Conservation (phyloP, 2,113 vertebrate species). For the Petrocephalus zakoni region DNA sequence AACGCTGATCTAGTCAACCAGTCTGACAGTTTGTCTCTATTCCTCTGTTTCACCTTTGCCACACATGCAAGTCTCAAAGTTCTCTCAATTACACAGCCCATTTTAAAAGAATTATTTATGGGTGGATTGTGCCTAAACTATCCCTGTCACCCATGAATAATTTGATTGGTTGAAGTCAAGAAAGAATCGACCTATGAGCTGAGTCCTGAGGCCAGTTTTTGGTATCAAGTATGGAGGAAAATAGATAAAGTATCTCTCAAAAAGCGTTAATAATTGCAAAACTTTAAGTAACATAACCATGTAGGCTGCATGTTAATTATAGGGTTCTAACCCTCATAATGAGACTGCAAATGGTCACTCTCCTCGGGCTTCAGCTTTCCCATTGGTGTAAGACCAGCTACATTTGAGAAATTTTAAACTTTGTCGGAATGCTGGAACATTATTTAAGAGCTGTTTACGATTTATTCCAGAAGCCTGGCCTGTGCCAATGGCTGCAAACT, state of each 20-base stretch:
- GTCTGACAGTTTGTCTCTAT: background rate
- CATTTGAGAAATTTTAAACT: background rate
- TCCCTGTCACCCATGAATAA: background rate
- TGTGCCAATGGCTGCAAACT: background rate
- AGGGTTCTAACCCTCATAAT: background rate
- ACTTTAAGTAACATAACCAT: slow-evolving; percentile 25
- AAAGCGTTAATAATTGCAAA: slow-evolving; percentile 35
- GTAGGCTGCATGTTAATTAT: background rate
- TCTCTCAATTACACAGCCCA: background rate
- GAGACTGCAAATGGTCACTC: background rate
- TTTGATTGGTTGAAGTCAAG: background rate
- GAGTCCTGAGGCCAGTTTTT: background rate
- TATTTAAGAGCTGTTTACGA: background rate
- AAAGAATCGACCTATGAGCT: background rate
- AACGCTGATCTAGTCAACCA: background rate
- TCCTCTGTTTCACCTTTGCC: background rate
- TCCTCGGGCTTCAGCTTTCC: background rate
- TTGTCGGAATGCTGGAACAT: background rate
- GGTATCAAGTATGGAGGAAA: background rate
- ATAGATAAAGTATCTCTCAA: background rate
- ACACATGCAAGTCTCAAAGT: background rate
- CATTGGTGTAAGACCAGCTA: background rate
- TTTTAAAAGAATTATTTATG: background rate
- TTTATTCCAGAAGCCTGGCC: background rate
- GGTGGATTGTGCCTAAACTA: background rate